Conservation (phyloP, 2,797 vertebrate genomes). For the Muscicapa comitata region DNA sequence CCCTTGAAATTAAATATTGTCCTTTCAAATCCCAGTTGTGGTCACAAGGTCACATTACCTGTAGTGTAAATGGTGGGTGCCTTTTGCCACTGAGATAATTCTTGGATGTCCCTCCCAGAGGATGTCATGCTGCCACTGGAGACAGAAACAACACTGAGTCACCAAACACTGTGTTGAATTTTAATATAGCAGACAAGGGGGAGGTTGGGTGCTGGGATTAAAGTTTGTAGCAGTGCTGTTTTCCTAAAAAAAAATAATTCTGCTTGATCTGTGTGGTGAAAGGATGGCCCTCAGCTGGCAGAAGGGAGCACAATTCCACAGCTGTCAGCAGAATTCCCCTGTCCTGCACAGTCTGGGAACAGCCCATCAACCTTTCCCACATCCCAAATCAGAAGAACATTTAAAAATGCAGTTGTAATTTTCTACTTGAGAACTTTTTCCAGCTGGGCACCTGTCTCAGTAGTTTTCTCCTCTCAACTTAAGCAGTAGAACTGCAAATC, state of each 20-base stretch:
- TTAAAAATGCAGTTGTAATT: neutral
- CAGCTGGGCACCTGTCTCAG: neutral
- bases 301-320: neutral
- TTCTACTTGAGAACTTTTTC: slow-evolving; percentile 30
- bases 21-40: neutral
- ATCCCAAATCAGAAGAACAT: neutral
- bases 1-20: neutral
- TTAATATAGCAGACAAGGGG: neutral
- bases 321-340: neutral
- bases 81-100: neutral
- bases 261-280: neutral
- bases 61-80: neutral
- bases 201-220: neutral
- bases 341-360: neutral
- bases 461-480: neutral
- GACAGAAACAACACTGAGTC: neutral
- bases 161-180: neutral
- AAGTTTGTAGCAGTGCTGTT: neutral
- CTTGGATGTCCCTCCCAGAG: neutral
- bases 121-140: neutral
- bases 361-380: neutral
- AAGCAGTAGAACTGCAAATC: neutral
- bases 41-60: neutral
- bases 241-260: neutral
- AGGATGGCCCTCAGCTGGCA: neutral